Evolutionary conservation across 2,888 invertebrate genomes (phyloP), one percentile per base, ranked within the genome.

Genomic region (Sericinus montela): DNA sequence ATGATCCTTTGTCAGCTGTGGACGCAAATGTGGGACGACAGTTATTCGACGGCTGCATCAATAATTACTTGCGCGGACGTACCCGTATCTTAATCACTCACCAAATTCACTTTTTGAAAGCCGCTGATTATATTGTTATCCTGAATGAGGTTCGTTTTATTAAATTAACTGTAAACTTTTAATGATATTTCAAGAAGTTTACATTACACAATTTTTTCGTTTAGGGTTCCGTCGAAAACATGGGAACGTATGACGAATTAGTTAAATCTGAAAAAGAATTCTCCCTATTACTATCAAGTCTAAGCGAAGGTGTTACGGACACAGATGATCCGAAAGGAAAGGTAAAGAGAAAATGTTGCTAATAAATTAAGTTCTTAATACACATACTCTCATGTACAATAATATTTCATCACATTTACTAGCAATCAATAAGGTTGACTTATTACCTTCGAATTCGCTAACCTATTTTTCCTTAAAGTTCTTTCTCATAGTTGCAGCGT

Each of bases 1-100:
- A 96, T 63, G 96, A 96, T 74, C 96, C 96, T 0, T 77, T 96
- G 16, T 94, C 94, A 32, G 95, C 95, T 0, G 95, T 96, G 0
- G 96, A 96, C 65, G 90, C 94, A 0, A 92, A 92, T 49, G 95
- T 96, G 0, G 94, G 94, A 0, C 90, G 92, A 43, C 92, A 93
- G 60, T 76, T 96, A 56, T 96, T 95, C 70, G 91, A 94, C 34
- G 91, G 91, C 63, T 96, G 95, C 67, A 92, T 95, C 55, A 83
- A 81, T 53, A 91, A 91, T 0, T 90, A 90, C 60, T 82, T 96
- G 45, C 83, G 83, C 36, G 84, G 91, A 8, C 93, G 93, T 66
- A 94, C 94, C 0, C 86, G 93, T 43, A 91, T 97, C 52, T 88
- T 97, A 15, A 94, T 96, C 44, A 97, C 97, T 0, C 96, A 97